Base-by-base conservation (phyloP, 2,113 vertebrate species). In the Chelonoidis abingdonii region DNA sequence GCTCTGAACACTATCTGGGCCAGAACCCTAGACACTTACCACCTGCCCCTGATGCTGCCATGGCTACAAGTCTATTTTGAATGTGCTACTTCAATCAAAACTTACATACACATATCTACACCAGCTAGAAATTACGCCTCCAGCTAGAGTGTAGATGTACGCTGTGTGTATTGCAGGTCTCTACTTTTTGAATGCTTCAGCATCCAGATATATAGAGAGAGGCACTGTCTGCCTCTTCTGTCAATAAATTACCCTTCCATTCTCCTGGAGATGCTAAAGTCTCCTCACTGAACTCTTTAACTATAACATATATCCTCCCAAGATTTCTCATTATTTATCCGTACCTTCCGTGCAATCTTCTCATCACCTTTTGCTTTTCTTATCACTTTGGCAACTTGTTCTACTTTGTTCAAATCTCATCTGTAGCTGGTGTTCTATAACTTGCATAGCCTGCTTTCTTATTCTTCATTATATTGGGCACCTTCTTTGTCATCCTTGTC, bases 171-270 rank as follows among this genome's bases (percentile, higher is more conserved):
- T 95, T 95, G n/a, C 8, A 29, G 57, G 86, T 95, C 97, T 97
- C 93, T 95, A 94, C 93, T 93, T 94, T 98, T 96, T 83, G 89
- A 97, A 95, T 89, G 92, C 88, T 90, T 75, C 54, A 80, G 93
- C 91, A 97, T 95, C 97, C 95, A 92, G 85, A 93, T 96, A 93
- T 94, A 84, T 19, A 53, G 6, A 53, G 52, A 53, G 86, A 96
- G 92, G 84, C 86, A 69, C 83, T 96, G 92, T 95, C 95, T 97
- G 93, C 72, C 93, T 97, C 92, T 89, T 95, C 95, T 95, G 94
- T 95, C 97, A 93, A 97, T 98, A 98, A 98, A 98, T 98, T 98
- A 98, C 94, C 92, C 95, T 95, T 90, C 96, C 97, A 22, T 56
- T 92, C 95, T 94, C 82, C 88, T 86, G 95, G 94, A 96, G 94